Evolutionary conservation across 2,113 vertebrate genomes (phyloP), one percentile per base, ranked within the genome.

Genomic region (Empidonax alnorum): DNA sequence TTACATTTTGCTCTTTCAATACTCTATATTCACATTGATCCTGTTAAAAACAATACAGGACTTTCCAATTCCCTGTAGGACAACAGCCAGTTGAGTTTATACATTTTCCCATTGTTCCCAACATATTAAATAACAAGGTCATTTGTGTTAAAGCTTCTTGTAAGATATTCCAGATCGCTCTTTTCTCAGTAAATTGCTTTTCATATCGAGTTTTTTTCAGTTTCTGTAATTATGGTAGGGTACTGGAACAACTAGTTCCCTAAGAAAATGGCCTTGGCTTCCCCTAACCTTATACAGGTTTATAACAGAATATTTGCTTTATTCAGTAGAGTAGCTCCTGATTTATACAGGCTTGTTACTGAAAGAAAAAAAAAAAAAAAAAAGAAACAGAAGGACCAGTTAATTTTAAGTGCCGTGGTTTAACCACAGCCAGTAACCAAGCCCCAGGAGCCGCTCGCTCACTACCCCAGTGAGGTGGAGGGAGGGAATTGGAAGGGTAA

Each of bases 371-470:
- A 89, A 71, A 61, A 89, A 71, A 22, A 53, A 89, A 37, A 62
- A 22, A 35, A 14, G 11, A 6, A 39, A 39, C 18, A 56, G 14
- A 12, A 69, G 5, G 25, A 56, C 56, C 30, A 16, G 7, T 42
- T 21, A 31, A 33, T 84, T 24, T 28, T 16, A 35, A 49, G 41
- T 23, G 55, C 18, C 6, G 5, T 69, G 41, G 14, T 49, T 69
- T 77, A 69, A 55, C 25, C 35, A 49, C 22, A 35, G 31, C 2
- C 21, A 35, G 25, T 10, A 33, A 31, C 47, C 28, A 47, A 47
- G 14, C 21, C 30, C 41, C 31, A 69, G 35, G 12, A 76, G 41
- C 17, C 8, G 3, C 31, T 62, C 0, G 0, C 55, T 83, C 0
- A 0, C n/a, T 35, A 13, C 14, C 25, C 0, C 47, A 49, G 56